Evolutionary conservation across 2,888 invertebrate genomes (phyloP).

Genomic region (Hanleya hanleyi): DNA sequence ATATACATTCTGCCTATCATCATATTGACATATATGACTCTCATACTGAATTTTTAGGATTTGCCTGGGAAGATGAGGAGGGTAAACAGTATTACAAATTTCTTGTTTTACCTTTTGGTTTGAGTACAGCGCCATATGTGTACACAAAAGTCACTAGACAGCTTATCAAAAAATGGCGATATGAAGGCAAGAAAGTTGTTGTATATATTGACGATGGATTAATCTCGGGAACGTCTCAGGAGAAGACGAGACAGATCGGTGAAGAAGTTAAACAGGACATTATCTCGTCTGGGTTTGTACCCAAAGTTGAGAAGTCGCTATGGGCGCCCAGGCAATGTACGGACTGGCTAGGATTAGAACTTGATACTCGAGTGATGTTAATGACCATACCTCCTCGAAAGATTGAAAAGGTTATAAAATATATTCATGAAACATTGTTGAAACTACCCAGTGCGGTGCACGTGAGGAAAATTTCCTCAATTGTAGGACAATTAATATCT

Average conservation of each 20-base stretch:
- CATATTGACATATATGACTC: conserved; percentile 11
- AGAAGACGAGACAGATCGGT: not conserved
- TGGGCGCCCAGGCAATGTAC: not conserved
- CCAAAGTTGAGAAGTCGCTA: not conserved
- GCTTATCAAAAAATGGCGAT: not conserved
- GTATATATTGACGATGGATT: not conserved
- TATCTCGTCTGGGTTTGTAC: not conserved
- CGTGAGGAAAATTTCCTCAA: not conserved
- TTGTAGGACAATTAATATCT: not conserved
- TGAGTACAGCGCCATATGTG: not conserved
- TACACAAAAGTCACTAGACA: not conserved
- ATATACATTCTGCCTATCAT: conserved; percentile 21
- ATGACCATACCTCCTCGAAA: not conserved
- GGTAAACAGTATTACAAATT: not conserved
- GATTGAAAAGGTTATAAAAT: not conserved
- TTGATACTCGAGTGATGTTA: not conserved
- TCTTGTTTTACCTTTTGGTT: not conserved
- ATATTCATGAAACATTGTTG: not conserved
- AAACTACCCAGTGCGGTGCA: not conserved
- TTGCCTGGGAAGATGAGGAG: conserved; percentile 5
- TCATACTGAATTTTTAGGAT: conserved; percentile 14
- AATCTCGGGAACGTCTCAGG: not conserved
- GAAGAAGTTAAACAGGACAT: not conserved
- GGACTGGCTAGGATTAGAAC: not conserved
- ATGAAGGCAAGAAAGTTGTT: conserved; percentile 4